phyloP scores from a whole-genome alignment of 2,113 vertebrate species.

The Hypomesus transpacificus region DNA sequence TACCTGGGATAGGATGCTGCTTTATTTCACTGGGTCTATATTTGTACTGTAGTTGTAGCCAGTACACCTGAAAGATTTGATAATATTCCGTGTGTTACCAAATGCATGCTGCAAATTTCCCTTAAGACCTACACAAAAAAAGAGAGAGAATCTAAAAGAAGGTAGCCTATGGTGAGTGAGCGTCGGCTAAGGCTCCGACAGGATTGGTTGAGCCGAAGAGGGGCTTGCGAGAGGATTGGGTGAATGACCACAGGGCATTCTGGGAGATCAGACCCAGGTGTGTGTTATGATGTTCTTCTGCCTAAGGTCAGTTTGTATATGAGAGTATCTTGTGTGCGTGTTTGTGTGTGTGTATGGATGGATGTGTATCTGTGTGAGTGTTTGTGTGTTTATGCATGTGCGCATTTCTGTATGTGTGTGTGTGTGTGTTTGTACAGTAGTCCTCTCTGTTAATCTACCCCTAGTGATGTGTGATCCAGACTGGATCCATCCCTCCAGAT shows the following conservation, averaged over 20 bases:
- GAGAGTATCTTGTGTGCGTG: constrained; percentile 25
- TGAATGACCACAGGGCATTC: constrained; percentile 62
- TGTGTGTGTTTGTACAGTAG: background rate
- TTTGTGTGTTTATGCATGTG: too few relatives aligned
- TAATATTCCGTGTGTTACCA: too few relatives aligned
- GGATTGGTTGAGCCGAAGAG: constrained; percentile 52
- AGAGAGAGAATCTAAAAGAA: background rate
- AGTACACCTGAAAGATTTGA: too few relatives aligned
- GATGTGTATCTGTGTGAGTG: constrained; percentile 27
- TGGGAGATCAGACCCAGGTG: constrained; percentile 68
- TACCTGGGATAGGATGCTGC: background rate
- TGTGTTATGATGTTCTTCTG: constrained; percentile 47
- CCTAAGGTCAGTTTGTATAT: constrained; percentile 58
- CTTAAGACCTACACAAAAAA: background rate
- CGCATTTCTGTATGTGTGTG: too few relatives aligned
- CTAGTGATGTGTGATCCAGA: constrained; percentile 74
- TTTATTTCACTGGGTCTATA: background rate
- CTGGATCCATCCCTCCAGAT: constrained; percentile 76
- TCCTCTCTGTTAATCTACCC: constrained; percentile 48
- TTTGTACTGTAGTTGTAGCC: too few relatives aligned
- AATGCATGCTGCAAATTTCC: background rate
- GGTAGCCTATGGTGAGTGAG: background rate
- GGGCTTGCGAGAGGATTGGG: constrained; percentile 50
- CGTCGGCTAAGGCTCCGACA: constrained; percentile 18
- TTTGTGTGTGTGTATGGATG: constrained; percentile 32